These are phyloP conservation scores for Cheilosia vernalis DNA, from an alignment of 2,888 invertebrate species.

Conservation along the genomic window DNA sequence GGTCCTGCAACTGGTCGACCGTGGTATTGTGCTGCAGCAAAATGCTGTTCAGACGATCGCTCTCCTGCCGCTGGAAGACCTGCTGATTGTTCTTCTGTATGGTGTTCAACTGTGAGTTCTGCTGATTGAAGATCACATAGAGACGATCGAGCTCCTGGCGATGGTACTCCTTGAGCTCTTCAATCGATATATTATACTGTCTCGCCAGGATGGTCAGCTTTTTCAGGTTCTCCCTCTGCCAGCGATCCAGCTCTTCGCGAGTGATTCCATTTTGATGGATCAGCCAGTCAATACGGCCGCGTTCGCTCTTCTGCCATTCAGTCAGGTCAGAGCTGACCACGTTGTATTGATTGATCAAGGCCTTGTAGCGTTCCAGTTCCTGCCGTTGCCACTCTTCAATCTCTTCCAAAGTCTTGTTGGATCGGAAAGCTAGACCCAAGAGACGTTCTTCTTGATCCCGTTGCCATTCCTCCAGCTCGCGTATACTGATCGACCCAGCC, in stretches of 20 bases:
- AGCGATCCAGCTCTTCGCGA: slow-evolving; percentile 80
- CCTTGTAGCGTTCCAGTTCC: slow-evolving; percentile 79
- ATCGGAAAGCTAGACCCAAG: slow-evolving; percentile 78
- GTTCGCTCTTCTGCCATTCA: slow-evolving; percentile 80
- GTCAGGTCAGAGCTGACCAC: slow-evolving; percentile 77
- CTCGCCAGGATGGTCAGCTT: slow-evolving; percentile 77
- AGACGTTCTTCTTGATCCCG: slow-evolving; percentile 81
- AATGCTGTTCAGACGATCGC: slow-evolving; percentile 79
- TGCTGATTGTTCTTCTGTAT: slow-evolving; percentile 74
- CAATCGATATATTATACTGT: slow-evolving; percentile 78
- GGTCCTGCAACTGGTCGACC: slow-evolving; percentile 79
- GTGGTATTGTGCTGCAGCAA: slow-evolving; percentile 81
- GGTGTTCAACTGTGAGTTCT: slow-evolving; percentile 79
- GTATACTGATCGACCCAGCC: slow-evolving; percentile 76
- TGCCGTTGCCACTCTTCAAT: slow-evolving; percentile 81
- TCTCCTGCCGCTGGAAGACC: slow-evolving; percentile 78
- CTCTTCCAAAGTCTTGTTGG: slow-evolving; percentile 78
- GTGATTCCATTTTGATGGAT: slow-evolving; percentile 81
- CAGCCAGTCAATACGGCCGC: slow-evolving; percentile 81
- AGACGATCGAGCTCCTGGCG: slow-evolving; percentile 80
- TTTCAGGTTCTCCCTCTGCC: slow-evolving; percentile 80
- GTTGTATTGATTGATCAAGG: slow-evolving; percentile 79
- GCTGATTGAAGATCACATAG: slow-evolving; percentile 78
- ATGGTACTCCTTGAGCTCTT: slow-evolving; percentile 81
- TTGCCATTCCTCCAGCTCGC: slow-evolving; percentile 80